Base-by-base conservation (phyloP, 2,888 invertebrate genomes). In the Andrena haemorrhoa region DNA sequence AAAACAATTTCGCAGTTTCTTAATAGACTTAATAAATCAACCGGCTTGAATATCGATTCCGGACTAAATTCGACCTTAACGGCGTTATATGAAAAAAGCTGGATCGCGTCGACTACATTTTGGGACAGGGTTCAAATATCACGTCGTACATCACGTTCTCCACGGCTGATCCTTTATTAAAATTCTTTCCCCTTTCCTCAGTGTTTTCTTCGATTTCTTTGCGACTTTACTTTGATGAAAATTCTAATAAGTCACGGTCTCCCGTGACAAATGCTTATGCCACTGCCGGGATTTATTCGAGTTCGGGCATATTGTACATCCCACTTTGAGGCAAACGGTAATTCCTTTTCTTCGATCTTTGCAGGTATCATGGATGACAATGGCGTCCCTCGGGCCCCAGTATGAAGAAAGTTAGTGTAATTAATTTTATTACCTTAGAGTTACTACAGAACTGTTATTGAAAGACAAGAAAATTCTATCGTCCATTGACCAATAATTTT, bases 1-100 rank as follows among this genome's bases (percentile, higher is more conserved):
- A 89, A 88, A 87, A 87, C 84, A 82, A 85, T 87, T 89, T 89
- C 86, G 76, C 87, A 86, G 77, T 77, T 88, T 88, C 89, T 88
- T 89, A 89, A 89, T 89, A 79, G 87, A 78, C 87, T 87, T 84
- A 85, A 89, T 87, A 89, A 89, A 89, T 89, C 79, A 79, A 35
- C 47, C 33, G n/a, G 10, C 29, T 20, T 23, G 78, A 75, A 71
- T 82, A 71, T 78, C 64, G 78, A 79, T 64, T 75, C 68, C 63
- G 20, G 49, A 47, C 41, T 23, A 20, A 33, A 63, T 35, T 71
- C 29, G 1, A 53, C 6, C 20, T 23, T 12, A 65, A 76, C 23
- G 5, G 26, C n/a, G 61, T 51, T 64, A 58, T n/a, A 33, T 29
- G 33, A 26, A 63, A 6, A 68, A 66, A 66, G 47, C 1, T 56